These are phyloP conservation scores for Tragelaphus buxtoni DNA, from an alignment of 2,113 vertebrate species.

Conservation along the genomic window DNA sequence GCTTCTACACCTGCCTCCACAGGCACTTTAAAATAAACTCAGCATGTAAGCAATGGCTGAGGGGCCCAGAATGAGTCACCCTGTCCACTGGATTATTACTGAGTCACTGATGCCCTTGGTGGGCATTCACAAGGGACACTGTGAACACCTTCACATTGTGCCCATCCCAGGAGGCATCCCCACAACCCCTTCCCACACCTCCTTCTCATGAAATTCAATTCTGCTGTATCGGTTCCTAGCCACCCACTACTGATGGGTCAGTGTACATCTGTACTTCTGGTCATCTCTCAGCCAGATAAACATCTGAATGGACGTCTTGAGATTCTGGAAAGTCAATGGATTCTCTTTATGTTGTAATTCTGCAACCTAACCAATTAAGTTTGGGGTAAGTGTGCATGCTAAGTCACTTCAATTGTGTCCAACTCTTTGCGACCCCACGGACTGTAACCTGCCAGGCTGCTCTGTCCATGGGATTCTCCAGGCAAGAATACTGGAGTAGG, in stretches of 20 bases:
- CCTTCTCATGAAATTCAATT: neutral
- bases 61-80: too few species aligned
- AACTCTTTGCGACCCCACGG: neutral
- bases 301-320: neutral
- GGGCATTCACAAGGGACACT: neutral
- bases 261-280: neutral
- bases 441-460: neutral
- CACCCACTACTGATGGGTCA: rapidly evolving
- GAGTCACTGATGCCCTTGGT: neutral
- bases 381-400: neutral
- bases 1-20: neutral
- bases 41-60: neutral
- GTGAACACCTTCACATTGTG: neutral
- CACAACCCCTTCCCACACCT: neutral
- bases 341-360: neutral
- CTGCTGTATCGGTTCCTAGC: neutral
- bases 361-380: neutral
- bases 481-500: neutral
- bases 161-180: neutral
- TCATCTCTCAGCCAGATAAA: neutral
- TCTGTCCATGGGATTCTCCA: neutral
- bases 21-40: neutral
- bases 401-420: neutral
- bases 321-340: neutral
- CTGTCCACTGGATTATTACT: neutral